Conservation (phyloP, 2,797 vertebrate genomes). For the Microctenopoma stevenorrisi region DNA sequence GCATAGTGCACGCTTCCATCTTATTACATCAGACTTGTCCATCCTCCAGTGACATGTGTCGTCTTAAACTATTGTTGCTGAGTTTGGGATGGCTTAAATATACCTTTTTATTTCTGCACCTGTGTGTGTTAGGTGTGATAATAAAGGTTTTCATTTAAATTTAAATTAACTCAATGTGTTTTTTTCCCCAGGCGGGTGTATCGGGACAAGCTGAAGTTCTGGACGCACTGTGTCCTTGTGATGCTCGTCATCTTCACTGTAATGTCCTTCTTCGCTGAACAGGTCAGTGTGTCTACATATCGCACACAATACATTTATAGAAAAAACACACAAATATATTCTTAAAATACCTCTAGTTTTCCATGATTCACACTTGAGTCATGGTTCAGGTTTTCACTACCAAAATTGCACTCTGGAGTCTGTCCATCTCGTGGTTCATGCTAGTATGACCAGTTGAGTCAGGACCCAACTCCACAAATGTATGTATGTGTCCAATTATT, state of each 20-base stretch:
- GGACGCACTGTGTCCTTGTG: constrained; percentile 97
- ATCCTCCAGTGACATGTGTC: not conserved
- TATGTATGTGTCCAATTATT: not conserved
- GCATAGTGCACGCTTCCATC: constrained; percentile 24
- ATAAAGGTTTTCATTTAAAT: not conserved
- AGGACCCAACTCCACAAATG: constrained; percentile 47
- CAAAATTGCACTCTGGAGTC: constrained; percentile 17
- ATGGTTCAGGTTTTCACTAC: constrained; percentile 46
- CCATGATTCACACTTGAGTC: constrained; percentile 62
- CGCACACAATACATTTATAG: constrained; percentile 14
- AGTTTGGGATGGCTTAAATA: not conserved
- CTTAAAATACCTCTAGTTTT: constrained; percentile 29
- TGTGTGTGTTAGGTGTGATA: not conserved
- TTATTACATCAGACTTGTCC: constrained; percentile 47
- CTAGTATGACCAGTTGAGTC: constrained; percentile 33
- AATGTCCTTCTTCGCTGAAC: constrained; percentile 97
- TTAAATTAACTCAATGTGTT: constrained; percentile 8
- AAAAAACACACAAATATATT: constrained; percentile 11
- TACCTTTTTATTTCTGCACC: not conserved
- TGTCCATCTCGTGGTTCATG: constrained; percentile 43
- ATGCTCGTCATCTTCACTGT: constrained; percentile 95
- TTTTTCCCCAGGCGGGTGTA: constrained; percentile 89
- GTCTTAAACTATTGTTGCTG: not conserved
- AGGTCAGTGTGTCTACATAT: constrained; percentile 84
- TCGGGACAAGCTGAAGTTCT: constrained; percentile 97